Base-by-base conservation (phyloP, 2,888 invertebrate species). In the Phragmatobia fuliginosa region DNA sequence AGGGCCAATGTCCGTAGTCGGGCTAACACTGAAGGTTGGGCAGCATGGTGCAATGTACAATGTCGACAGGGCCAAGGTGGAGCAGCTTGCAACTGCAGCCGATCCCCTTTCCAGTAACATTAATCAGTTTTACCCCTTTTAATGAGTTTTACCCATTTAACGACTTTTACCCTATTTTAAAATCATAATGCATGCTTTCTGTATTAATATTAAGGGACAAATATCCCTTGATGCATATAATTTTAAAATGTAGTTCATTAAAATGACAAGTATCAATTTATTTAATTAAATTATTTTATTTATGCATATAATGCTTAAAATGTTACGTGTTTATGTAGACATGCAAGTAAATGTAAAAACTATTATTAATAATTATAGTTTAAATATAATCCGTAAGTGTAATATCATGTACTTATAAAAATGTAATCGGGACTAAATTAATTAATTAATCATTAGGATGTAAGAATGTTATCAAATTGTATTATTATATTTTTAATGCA, bases 21-120 rank as follows among this genome's bases (percentile, higher is more conserved):
- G 16, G 79, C 82, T 75, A 92, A 92, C 0, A 79, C 83, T 0
- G 90, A 91, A 0, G 95, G 97, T 67, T 97, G 97, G 97, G 89
- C 95, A 28, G 93, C 95, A 68, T 96, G 97, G 96, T 97, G 97
- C 90, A 93, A 95, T 82, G 88, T 94, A 10, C 96, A 97, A 83
- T 97, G 97, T 88, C 91, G 95, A 52, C 96, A 96, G 83, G 97
- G 97, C 2, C 96, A 97, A 78, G 97, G 97, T 69, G 97, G 97
- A n/a, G 96, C 96, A 36, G 97, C 97, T 75, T 97, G 97, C 94
- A 96, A 97, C 90, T 97, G 97, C 90, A 97, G 97, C 90, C 93
- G 97, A 68, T 92, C 96, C 62, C 97, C 97, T 2, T 96, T 96
- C 77, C 87, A 90, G 74, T 91, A 89, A 82, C 1, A 62, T 71